These are phyloP conservation scores for Palythoa caribaeorum DNA, from an alignment of 92 coral and sea anemone species.

Conservation along the genomic window DNA sequence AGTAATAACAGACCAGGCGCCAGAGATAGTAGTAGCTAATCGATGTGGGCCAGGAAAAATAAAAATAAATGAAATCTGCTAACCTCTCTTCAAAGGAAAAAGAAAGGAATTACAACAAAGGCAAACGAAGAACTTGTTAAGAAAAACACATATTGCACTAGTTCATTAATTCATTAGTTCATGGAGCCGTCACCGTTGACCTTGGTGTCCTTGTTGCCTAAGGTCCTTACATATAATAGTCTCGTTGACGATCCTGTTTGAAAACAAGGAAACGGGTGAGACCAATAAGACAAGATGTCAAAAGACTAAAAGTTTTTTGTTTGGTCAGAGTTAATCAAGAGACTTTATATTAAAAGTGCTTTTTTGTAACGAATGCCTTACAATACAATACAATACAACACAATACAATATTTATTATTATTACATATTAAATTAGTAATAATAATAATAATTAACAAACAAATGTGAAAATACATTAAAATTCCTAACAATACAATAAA, in stretches of 20 bases:
- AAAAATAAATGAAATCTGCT: not conserved
- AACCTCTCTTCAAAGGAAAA: conserved; percentile 4
- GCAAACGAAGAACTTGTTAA: not conserved
- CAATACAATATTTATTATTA: too few species aligned
- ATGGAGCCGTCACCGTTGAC: not conserved
- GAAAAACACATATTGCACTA: not conserved
- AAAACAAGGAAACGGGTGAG: conserved; percentile 1
- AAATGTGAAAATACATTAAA: too few species aligned
- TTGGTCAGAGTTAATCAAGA: not conserved
- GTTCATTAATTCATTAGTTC: not conserved
- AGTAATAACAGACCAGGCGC: too few species aligned
- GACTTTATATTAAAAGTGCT: not conserved
- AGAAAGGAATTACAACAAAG: not conserved
- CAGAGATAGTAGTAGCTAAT: not conserved
- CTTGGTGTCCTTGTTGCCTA: not conserved
- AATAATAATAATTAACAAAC: too few species aligned
- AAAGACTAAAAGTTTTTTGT: not conserved
- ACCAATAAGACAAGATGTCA: not conserved
- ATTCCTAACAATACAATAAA: too few species aligned
- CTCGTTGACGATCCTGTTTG: not conserved
- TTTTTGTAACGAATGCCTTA: not conserved
- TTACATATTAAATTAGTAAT: too few species aligned
- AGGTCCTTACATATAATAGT: not conserved
- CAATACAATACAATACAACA: too few species aligned
- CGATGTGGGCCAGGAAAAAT: not conserved